These are phyloP conservation scores for Microchirus variegatus DNA, from an alignment of 2,797 vertebrate species.

Conservation along the genomic window DNA sequence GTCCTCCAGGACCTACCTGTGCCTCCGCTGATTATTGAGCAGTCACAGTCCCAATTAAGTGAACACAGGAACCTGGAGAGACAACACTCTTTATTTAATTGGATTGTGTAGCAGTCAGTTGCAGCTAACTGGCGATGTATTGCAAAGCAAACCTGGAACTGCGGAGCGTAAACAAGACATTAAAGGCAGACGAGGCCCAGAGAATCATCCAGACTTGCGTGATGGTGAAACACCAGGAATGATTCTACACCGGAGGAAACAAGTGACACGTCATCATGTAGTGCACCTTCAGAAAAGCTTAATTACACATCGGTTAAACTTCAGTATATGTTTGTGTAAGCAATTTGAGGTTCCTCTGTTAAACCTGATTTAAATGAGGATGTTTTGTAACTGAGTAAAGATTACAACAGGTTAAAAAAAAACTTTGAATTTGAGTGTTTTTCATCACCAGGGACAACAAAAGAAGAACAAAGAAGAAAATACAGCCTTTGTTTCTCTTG, in stretches of 20 bases:
- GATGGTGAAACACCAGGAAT: constrained; percentile 20
- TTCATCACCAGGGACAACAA: not conserved
- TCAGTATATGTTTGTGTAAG: too few relatives aligned
- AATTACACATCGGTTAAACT: too few relatives aligned
- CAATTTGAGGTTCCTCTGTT: not conserved
- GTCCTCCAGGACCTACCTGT: constrained; percentile 80
- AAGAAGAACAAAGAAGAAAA: not conserved
- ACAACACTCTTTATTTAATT: constrained; percentile 83
- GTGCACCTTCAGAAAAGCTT: constrained; percentile 5
- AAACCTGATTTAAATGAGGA: constrained; percentile 13
- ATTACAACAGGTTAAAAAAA: not conserved
- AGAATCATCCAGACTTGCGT: constrained; percentile 26
- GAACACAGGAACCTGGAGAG: constrained; percentile 78
- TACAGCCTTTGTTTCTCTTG: not conserved
- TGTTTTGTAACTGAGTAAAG: constrained; percentile 8
- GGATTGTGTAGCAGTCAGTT: constrained; percentile 76
- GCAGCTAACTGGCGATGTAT: constrained; percentile 70
- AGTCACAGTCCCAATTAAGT: constrained; percentile 85
- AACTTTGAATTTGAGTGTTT: not conserved
- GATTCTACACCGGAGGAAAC: not conserved
- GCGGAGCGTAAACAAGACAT: constrained; percentile 70
- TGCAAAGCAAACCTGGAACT: constrained; percentile 60
- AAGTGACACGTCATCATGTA: constrained; percentile 12
- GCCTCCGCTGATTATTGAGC: constrained; percentile 79
- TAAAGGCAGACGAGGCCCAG: constrained; percentile 53